These are phyloP conservation scores for Chloroclystis v-ata DNA, from an alignment of 2,888 invertebrate genomes.

Conservation along the genomic window DNA sequence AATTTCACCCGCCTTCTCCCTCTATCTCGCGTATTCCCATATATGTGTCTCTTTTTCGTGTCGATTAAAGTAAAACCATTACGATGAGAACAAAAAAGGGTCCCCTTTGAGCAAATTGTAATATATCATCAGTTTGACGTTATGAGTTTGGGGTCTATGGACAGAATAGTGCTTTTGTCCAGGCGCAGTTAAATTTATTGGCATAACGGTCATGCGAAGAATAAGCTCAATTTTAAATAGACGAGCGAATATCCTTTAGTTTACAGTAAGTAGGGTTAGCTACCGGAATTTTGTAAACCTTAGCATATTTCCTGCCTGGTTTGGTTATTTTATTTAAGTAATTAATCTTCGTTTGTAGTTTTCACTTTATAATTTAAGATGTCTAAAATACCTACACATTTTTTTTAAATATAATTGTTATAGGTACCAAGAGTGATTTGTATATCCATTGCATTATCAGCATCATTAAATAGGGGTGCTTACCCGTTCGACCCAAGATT, in stretches of 20 bases:
- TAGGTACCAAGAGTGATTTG: too few species aligned
- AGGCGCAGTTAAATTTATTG: conserved; percentile 64
- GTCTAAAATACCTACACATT: too few species aligned
- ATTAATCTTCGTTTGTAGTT: too few species aligned
- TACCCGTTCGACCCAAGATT: too few species aligned
- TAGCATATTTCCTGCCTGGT: not conserved
- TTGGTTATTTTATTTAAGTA: too few species aligned
- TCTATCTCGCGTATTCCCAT: conserved; percentile 33
- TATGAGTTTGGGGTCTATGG: conserved; percentile 62
- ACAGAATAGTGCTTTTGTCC: conserved; percentile 59
- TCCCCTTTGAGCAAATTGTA: conserved; percentile 76
- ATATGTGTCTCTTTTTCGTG: conserved; percentile 41
- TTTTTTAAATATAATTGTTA: too few species aligned
- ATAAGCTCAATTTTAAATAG: conserved; percentile 28
- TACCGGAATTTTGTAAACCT: too few species aligned
- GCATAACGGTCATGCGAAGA: conserved; percentile 54
- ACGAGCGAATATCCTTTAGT: not conserved
- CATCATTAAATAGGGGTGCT: too few species aligned
- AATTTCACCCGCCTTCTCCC: conserved; percentile 44
- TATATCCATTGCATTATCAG: too few species aligned
- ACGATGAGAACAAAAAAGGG: conserved; percentile 76
- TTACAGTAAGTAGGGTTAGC: not conserved
- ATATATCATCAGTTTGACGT: conserved; percentile 77
- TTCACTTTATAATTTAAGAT: too few species aligned
- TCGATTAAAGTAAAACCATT: conserved; percentile 76